Evolutionary conservation across 2,113 vertebrate species (phyloP).

Genomic region (Dasypus novemcinctus): DNA sequence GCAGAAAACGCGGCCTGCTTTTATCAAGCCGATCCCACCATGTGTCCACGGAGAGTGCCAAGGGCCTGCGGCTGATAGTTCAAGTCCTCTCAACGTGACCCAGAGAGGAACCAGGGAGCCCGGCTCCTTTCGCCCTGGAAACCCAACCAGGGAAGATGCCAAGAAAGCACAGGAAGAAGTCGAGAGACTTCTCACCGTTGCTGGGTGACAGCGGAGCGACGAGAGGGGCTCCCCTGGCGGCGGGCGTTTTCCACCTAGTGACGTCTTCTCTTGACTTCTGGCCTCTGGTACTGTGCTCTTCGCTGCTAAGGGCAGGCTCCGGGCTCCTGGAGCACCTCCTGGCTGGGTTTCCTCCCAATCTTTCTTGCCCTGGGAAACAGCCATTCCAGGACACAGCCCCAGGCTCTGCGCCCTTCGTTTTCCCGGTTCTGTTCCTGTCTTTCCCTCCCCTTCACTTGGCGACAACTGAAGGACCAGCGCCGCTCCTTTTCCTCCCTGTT

Average conservation of each 20-base stretch:
- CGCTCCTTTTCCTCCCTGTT: constrained; percentile 48
- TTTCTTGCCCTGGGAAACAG: constrained; percentile 54
- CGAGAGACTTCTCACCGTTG: background rate
- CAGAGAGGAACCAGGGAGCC: background rate
- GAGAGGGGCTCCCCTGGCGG: background rate
- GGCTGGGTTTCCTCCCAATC: background rate
- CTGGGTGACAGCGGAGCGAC: accelerated
- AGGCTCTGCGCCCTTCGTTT: constrained; percentile 71
- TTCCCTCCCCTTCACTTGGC: constrained; percentile 72
- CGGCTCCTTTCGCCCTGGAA: background rate
- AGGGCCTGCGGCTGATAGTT: background rate
- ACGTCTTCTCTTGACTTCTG: background rate
- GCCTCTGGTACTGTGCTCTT: background rate
- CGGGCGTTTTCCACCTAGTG: background rate
- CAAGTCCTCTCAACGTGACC: background rate
- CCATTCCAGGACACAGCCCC: constrained; percentile 67
- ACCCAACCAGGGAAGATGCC: background rate
- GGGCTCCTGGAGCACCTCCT: background rate
- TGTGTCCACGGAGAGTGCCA: background rate
- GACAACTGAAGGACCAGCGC: constrained; percentile 20
- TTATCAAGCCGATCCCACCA: background rate
- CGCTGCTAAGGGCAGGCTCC: background rate
- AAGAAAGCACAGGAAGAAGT: background rate
- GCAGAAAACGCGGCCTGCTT: background rate
- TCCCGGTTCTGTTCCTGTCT: constrained; percentile 68